Evolutionary conservation across 1,140 invertebrate species (phyloP).

Genomic region (Leucophenga varia): DNA sequence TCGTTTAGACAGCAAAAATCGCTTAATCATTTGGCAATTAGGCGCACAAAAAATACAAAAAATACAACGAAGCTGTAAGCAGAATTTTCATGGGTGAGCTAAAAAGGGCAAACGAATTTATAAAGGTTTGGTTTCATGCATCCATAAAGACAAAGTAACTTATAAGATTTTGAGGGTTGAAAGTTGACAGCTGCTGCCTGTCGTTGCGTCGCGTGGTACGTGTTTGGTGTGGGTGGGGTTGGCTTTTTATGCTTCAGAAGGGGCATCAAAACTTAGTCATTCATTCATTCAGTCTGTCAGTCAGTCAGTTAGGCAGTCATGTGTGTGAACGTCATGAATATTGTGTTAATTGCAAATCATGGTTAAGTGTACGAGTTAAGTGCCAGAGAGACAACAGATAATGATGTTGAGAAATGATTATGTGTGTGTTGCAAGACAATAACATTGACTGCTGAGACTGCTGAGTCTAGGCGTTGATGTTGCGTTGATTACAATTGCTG

Average conservation of each 20-base stretch:
- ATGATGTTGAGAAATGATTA: not conserved
- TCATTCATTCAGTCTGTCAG: too few relatives aligned
- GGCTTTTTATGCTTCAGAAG: too few relatives aligned
- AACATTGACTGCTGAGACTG: too few relatives aligned
- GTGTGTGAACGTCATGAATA: constrained; percentile 55
- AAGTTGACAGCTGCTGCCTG: too few relatives aligned
- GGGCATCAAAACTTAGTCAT: too few relatives aligned
- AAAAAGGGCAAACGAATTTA: constrained; percentile 18
- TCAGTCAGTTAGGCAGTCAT: constrained; percentile 29
- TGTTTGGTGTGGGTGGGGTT: too few relatives aligned
- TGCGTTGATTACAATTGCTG: too few relatives aligned
- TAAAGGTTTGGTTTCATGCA: constrained; percentile 11
- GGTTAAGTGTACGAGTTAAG: constrained; percentile 52
- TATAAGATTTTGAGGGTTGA: too few relatives aligned
- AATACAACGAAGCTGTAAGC: not conserved
- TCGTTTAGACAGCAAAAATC: constrained; percentile 51
- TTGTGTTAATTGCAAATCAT: constrained; percentile 56
- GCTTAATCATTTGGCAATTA: constrained; percentile 57
- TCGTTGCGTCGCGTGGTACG: too few relatives aligned
- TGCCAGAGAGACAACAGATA: constrained; percentile 47
- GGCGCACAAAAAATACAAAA: constrained; percentile 12
- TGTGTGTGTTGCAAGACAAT: too few relatives aligned
- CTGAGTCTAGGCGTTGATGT: too few relatives aligned
- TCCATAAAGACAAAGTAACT: too few relatives aligned
- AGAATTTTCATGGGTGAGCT: constrained; percentile 13